Evolutionary conservation across 2,113 vertebrate genomes (phyloP).

Genomic region (Protobothrops mucrosquamatus): DNA sequence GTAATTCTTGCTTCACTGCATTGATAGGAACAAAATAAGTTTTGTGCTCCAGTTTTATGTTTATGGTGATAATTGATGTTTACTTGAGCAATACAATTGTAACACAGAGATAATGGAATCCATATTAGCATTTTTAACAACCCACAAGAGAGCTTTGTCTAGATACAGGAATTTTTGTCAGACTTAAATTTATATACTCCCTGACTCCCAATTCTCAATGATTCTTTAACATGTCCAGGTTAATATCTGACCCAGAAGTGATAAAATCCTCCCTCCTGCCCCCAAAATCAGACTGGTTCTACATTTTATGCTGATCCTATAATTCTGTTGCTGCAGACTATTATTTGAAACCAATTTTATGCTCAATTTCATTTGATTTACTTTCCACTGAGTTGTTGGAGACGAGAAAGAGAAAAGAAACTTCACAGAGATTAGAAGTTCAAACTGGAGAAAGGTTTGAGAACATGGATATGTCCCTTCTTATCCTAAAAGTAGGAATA

Average conservation of each 20-base stretch:
- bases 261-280: not conserved
- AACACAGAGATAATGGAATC: not conserved
- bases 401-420: not conserved
- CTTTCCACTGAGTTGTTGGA: not conserved
- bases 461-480: not conserved
- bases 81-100: no score
- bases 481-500: not conserved
- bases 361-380: not conserved
- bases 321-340: not conserved
- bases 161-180: not conserved
- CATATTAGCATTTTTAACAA: not conserved
- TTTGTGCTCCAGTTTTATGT: conserved; percentile 29
- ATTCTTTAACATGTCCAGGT: not conserved
- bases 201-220: not conserved
- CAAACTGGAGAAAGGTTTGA: not conserved
- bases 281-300: not conserved
- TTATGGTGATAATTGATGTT: conserved; percentile 7
- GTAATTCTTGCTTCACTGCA: conserved; percentile 32
- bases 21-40: conserved; percentile 13
- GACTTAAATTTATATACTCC: not conserved
- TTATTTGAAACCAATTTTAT: not conserved
- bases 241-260: not conserved
- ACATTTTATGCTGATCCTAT: not conserved
- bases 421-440: not conserved
- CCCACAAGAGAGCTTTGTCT: not conserved